phyloP scores from a whole-genome alignment of 2,113 vertebrate genomes.

The Etheostoma cragini region DNA sequence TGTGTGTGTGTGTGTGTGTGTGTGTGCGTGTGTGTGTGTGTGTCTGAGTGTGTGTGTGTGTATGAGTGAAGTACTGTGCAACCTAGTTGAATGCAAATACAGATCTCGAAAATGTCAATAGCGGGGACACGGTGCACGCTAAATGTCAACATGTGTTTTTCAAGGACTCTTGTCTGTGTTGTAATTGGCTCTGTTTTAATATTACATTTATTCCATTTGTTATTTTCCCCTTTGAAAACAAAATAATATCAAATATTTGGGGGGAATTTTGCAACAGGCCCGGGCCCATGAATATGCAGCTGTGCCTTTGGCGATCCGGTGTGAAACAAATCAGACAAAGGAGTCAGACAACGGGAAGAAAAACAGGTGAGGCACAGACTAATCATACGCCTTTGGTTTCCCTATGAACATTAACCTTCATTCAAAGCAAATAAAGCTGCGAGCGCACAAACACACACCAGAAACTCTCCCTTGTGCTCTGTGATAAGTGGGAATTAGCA shows the following conservation, averaged over 20 bases:
- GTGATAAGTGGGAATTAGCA: slow-evolving; percentile 40
- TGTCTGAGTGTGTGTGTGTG: slow-evolving; percentile 13
- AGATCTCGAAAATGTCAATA: slow-evolving; percentile 78
- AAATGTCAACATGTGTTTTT: slow-evolving; percentile 83
- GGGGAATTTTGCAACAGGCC: slow-evolving; percentile 56
- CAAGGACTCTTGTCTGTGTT: slow-evolving; percentile 67
- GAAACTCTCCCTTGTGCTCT: slow-evolving; percentile 31
- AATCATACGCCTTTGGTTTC: slow-evolving; percentile 67
- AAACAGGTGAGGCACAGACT: slow-evolving; percentile 64
- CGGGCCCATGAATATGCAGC: slow-evolving; percentile 70
- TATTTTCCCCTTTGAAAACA: slow-evolving; percentile 59
- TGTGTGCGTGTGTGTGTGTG: slow-evolving; percentile 37
- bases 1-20: slow-evolving; percentile 34
- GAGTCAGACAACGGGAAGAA: slow-evolving; percentile 53
- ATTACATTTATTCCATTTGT: slow-evolving; percentile 60
- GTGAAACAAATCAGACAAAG: slow-evolving; percentile 62
- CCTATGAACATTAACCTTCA: slow-evolving; percentile 66
- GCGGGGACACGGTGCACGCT: slow-evolving; percentile 54
- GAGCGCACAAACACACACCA: slow-evolving; percentile 39
- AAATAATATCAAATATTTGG: slow-evolving; percentile 67
- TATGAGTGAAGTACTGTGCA: slow-evolving; percentile 17
- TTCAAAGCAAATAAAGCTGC: slow-evolving; percentile 61
- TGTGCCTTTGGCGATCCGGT: slow-evolving; percentile 56
- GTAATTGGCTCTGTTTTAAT: slow-evolving; percentile 72
- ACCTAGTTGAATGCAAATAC: slow-evolving; percentile 71